Evolutionary conservation across 37 sponge, comb jelly and placozoan genomes (phyloP), one percentile per base, ranked within the genome.

Genomic region (Halichondria panicea): DNA sequence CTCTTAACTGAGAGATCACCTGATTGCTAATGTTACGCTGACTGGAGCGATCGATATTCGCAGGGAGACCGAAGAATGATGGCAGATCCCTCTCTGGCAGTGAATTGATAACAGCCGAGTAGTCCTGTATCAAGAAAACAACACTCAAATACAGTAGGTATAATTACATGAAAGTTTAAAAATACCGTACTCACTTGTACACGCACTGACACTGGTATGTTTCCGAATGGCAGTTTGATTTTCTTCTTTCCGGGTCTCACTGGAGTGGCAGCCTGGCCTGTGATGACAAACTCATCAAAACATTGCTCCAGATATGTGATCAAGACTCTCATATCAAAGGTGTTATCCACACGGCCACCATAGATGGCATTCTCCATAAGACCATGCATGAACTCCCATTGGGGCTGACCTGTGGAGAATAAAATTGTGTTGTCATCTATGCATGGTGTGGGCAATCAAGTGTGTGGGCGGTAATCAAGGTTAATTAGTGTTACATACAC

Each of bases 331-430:
- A 90, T 74, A 64, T 98, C 99, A 82, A 81, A 96, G 25, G 71
- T 75, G 65, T 98, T 98, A 73, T 98, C 99, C 48, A 98, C 90
- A 36, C 96, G 79, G 7, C 99, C 99, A 21, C 99, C 99, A 72
- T 93, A 98, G 32, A 98, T 80, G 27, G 96, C 96, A 79, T 84
- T 91, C 73, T 95, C 96, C 77, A 98, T 89, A 57, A 98, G 81
- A 22, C 99, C 99, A 89, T 91, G 89, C 69, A 98, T 85, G 76
- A 96, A 93, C 27, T 90, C 89, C 96, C 96, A 98, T 46, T 81
- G 75, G 0, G 87, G 50, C 0, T 50, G 56, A 4, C 62, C 89
- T 66, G 65, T 45, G 50, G 25, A 3, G 9, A 7, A 48, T 11
- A 18, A 48, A 11, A 48, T 48, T 48, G 52, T 11, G 15, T n/a